Conservation (phyloP, 2,797 vertebrate genomes). For the Pseudochirops corinnae region DNA sequence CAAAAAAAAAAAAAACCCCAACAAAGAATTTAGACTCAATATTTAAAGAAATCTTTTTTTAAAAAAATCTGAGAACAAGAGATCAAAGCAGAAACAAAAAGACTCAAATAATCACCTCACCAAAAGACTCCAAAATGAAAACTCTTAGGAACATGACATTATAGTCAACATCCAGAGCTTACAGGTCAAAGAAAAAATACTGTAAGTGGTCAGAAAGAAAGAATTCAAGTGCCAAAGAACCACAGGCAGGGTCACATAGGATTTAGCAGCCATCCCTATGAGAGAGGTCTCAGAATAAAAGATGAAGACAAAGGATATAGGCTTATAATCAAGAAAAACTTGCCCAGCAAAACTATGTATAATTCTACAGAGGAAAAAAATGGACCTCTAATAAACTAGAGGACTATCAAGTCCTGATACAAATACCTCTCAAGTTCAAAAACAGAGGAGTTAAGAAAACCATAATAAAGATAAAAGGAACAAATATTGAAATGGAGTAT, state of each 20-base stretch:
- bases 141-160: background rate
- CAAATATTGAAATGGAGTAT: background rate
- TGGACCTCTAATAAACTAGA: background rate
- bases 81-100: too few species aligned
- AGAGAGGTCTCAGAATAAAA: background rate
- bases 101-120: too few species aligned
- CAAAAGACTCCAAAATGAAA: background rate
- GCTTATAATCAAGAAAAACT: background rate
- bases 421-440: background rate
- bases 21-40: background rate
- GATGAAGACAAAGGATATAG: background rate
- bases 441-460: background rate
- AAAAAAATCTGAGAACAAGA: too few species aligned
- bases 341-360: background rate
- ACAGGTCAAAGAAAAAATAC: background rate
- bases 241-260: background rate
- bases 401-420: background rate
- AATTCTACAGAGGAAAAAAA: background rate
- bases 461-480: background rate
- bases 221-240: background rate
- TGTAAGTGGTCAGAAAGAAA: background rate
- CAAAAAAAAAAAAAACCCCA: background rate
- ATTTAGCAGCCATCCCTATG: background rate
- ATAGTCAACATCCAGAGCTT: background rate
- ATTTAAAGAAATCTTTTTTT: background rate